Conservation (phyloP, 2,113 vertebrate species). For the Suncus etruscus region DNA sequence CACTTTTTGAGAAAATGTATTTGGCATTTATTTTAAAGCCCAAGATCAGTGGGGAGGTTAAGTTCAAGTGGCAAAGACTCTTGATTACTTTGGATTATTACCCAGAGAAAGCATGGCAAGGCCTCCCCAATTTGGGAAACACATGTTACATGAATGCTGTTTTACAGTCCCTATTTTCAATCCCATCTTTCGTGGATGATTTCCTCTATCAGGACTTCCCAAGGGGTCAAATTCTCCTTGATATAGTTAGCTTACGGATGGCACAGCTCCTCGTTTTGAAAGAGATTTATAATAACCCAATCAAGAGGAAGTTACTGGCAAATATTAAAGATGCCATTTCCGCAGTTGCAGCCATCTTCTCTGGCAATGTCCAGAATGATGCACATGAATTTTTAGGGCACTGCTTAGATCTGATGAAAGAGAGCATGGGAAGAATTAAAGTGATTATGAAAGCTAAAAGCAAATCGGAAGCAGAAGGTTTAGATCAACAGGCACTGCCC, state of each 20-base stretch:
- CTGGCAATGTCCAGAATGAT: slow-evolving; percentile 94
- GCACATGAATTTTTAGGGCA: slow-evolving; percentile 97
- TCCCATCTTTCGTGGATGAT: slow-evolving; percentile 95
- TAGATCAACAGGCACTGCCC: neutral
- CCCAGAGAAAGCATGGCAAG: slow-evolving; percentile 51
- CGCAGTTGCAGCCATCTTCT: slow-evolving; percentile 92
- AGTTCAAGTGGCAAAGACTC: neutral
- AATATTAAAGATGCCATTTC: slow-evolving; percentile 95
- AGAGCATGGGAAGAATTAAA: slow-evolving; percentile 94
- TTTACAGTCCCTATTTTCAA: slow-evolving; percentile 95
- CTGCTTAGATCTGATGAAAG: slow-evolving; percentile 96
- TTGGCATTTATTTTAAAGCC: neutral
- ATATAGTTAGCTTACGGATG: slow-evolving; percentile 94
- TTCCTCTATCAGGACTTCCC: slow-evolving; percentile 94
- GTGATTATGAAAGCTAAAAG: slow-evolving; percentile 88
- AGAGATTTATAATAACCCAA: slow-evolving; percentile 91
- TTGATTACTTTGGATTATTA: neutral
- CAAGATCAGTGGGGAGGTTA: accelerated
- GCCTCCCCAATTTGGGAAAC: slow-evolving; percentile 97
- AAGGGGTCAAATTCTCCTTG: slow-evolving; percentile 91
- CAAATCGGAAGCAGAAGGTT: slow-evolving; percentile 82
- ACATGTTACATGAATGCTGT: slow-evolving; percentile 99
- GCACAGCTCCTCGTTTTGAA: slow-evolving; percentile 94
- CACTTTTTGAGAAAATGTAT: neutral
- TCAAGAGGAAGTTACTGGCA: slow-evolving; percentile 93